Evolutionary conservation across 2,888 invertebrate species (phyloP), one percentile per base, ranked within the genome.

Genomic region (Himalopsyche tibetana): DNA sequence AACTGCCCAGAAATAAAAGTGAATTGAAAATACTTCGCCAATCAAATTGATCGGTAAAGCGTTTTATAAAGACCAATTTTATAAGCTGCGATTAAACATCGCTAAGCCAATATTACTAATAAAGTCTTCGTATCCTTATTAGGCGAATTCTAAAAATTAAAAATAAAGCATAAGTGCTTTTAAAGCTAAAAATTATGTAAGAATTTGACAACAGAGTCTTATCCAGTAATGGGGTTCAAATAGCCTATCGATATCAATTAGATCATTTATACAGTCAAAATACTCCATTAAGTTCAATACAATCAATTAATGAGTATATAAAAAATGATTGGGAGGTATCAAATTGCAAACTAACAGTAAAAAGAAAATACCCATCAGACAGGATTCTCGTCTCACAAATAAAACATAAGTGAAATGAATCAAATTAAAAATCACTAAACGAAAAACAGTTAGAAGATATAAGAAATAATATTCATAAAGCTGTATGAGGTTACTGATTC

Each of bases 211-310:
- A 28, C 28, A n/a, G 56, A 63, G 19, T 28, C 63, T 12, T 19
- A 38, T 74, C 15, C 74, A 38, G 36, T 74, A 74, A 74, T 74
- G 74, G 36, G 28, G 36, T 36, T 74, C 19, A 38, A 51, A 74
- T 74, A 74, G 74, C 74, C 5, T 74, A 74, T 74, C 11, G 5
- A 74, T 74, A 74, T 38, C 12, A 28, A 38, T 74, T 36, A 36
- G 9, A 74, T 36, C 74, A 51, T 74, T 74, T 74, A 74, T 74
- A 74, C 74, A 74, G 74, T 74, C 36, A 12, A 74, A 36, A 36
- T 36, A 36, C 74, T 28, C 74, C 0, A 74, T 36, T 15, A 74
- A 36, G 36, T 74, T 74, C 12, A 4, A 15, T 74, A 74, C 36
- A 74, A 74, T 51, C 12, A 38, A 28, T 19, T 74, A 36, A 36